A percentile compares a stretch with the other conserved stretches of the same genome.
Evolutionary conservation across 2,113 vertebrate species (phyloP).

Genomic region (Miniopterus natalensis): DNA sequence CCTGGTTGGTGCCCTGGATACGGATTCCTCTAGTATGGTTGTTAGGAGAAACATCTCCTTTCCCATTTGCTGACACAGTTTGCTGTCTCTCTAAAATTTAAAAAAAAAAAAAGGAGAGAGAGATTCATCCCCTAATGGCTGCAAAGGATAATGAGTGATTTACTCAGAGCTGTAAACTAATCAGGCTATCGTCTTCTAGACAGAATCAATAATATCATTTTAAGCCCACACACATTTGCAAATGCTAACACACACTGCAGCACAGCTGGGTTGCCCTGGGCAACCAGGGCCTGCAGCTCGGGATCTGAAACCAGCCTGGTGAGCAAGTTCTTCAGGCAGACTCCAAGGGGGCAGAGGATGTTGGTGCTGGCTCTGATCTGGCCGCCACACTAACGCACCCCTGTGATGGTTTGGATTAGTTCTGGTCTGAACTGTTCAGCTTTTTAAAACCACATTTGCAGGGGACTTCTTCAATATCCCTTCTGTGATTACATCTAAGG

Average conservation of each 20-base stretch:
- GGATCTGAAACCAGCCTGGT: constrained; percentile 60
- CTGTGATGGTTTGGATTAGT: constrained; percentile 46
- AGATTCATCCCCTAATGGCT: constrained; percentile 64
- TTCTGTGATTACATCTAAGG: neutral
- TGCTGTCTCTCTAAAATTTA: constrained; percentile 70
- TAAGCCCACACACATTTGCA: constrained; percentile 79
- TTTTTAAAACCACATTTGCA: constrained; percentile 46
- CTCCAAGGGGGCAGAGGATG: constrained; percentile 34
- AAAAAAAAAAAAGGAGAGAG: neutral
- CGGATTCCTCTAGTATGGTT: constrained; percentile 71
- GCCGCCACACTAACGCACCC: constrained; percentile 24
- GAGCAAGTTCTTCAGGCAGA: constrained; percentile 62
- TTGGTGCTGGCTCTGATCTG: constrained; percentile 55
- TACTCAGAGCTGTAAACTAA: constrained; percentile 77
- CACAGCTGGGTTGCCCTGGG: constrained; percentile 74
- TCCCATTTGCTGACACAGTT: constrained; percentile 80
- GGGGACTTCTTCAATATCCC: neutral
- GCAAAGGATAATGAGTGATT: constrained; percentile 82
- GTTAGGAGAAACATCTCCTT: constrained; percentile 79
- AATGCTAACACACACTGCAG: constrained; percentile 53
- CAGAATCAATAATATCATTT: constrained; percentile 82
- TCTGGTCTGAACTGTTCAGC: constrained; percentile 51
- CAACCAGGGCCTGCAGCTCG: constrained; percentile 74
- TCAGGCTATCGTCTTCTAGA: constrained; percentile 73
- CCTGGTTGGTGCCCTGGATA: constrained; percentile 44